Conservation (phyloP, 1,140 invertebrate species). For the Cryptotermes secundus region DNA sequence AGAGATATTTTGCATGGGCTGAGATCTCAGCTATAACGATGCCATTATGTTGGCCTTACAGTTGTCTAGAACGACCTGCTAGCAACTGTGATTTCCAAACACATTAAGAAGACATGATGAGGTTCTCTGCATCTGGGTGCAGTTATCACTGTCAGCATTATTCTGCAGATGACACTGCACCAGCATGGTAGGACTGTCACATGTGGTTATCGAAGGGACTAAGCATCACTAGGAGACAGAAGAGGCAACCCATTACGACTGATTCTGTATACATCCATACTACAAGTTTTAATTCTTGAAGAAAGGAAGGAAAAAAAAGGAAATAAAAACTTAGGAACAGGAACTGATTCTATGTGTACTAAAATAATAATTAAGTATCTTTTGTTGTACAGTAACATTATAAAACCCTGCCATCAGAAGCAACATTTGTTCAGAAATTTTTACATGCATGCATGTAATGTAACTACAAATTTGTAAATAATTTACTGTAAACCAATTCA, state of each 20-base stretch:
- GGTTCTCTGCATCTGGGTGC: neutral
- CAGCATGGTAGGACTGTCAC: slow-evolving; percentile 64
- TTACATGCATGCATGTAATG: neutral
- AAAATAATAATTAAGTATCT: neutral
- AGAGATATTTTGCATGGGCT: neutral
- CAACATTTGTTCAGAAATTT: neutral
- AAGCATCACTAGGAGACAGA: slow-evolving; percentile 37
- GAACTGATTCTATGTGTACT: neutral
- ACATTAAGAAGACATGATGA: slow-evolving; percentile 17
- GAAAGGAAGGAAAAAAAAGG: too few species aligned
- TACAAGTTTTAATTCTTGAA: too few species aligned
- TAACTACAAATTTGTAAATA: neutral
- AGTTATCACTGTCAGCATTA: slow-evolving; percentile 47
- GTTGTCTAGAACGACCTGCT: neutral
- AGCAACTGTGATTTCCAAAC: slow-evolving; percentile 21
- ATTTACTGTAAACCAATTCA: neutral
- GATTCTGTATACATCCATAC: neutral
- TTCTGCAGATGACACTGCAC: slow-evolving; percentile 50
- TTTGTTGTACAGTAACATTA: neutral
- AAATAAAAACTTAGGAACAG: neutral
- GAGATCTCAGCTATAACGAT: neutral
- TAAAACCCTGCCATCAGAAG: neutral
- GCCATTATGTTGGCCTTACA: neutral
- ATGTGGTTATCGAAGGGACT: slow-evolving; percentile 64
- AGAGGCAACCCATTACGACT: slow-evolving; percentile 39